Conservation (phyloP, 1,140 invertebrate genomes). For the Lepidurus couesii region DNA sequence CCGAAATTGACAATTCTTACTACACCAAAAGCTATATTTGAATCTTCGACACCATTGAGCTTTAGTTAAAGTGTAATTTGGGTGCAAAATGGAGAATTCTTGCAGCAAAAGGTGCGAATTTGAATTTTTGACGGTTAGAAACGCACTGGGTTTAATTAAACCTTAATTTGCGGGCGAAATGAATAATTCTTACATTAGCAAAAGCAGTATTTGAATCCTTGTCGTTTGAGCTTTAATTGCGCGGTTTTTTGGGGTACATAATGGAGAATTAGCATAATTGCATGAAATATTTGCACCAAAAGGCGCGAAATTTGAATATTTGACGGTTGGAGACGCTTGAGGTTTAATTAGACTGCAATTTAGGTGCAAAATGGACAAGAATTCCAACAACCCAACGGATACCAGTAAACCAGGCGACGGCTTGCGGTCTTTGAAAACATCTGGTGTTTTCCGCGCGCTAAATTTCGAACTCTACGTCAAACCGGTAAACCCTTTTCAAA, state of each 20-base stretch:
- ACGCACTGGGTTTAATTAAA: too few relatives aligned
- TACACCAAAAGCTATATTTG: too few relatives aligned
- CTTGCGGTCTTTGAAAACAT: slow-evolving; percentile 62
- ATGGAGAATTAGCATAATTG: neutral
- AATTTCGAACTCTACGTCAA: slow-evolving; percentile 79
- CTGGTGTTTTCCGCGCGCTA: slow-evolving; percentile 60
- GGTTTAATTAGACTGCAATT: neutral
- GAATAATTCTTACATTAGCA: too few relatives aligned
- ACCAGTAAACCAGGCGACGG: slow-evolving; percentile 58
- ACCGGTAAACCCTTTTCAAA: slow-evolving; percentile 56
- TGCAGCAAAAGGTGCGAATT: too few relatives aligned
- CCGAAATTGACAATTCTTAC: too few relatives aligned
- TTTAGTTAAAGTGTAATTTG: too few relatives aligned
- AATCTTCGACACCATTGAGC: too few relatives aligned
- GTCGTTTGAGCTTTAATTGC: neutral
- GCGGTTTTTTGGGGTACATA: neutral
- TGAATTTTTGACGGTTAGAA: too few relatives aligned
- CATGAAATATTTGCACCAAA: neutral
- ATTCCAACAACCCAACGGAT: neutral
- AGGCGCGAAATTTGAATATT: neutral
- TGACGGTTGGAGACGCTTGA: neutral
- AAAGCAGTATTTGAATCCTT: too few relatives aligned
- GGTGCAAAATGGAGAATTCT: too few relatives aligned
- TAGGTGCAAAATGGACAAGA: neutral
- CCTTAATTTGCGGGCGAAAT: too few relatives aligned